Conservation (phyloP, 1,140 invertebrate species). For the Asobara japonica region DNA sequence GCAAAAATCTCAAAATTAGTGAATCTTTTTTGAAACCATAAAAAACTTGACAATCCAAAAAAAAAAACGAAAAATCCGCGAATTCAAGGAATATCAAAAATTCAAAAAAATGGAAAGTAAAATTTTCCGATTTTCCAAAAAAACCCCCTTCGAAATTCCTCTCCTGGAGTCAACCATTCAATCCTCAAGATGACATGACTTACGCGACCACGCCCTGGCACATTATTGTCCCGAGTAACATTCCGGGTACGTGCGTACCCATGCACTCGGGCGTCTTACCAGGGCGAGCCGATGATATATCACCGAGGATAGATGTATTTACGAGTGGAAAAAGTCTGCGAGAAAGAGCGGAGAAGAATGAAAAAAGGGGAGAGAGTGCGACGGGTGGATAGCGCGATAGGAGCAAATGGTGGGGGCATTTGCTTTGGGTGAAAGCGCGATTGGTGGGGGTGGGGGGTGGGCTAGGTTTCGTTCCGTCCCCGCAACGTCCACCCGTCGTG, state of each 20-base stretch:
- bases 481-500: conserved; percentile 60
- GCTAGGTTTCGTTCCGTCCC: conserved; percentile 58
- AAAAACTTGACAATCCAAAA: too few relatives aligned
- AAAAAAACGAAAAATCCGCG: too few relatives aligned
- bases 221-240: background rate
- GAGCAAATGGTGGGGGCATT: conserved; percentile 39
- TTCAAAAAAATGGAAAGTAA: too few relatives aligned
- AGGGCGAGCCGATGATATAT: conserved; percentile 23
- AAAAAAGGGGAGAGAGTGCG: conserved; percentile 9
- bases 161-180: background rate
- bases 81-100: too few relatives aligned
- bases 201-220: conserved; percentile 29
- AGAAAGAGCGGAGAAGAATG: conserved; percentile 51
- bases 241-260: conserved; percentile 17
- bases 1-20: too few relatives aligned
- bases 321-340: conserved; percentile 35
- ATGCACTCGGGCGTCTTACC: conserved; percentile 19
- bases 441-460: conserved; percentile 25
- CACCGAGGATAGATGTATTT: conserved; percentile 47
- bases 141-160: too few relatives aligned
- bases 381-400: conserved; percentile 21
- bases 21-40: too few relatives aligned
- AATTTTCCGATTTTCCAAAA: background rate
- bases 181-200: background rate
- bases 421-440: conserved; percentile 41